These are phyloP conservation scores for Charaxes varanes DNA, from an alignment of 1,140 invertebrate genomes.

Conservation along the genomic window DNA sequence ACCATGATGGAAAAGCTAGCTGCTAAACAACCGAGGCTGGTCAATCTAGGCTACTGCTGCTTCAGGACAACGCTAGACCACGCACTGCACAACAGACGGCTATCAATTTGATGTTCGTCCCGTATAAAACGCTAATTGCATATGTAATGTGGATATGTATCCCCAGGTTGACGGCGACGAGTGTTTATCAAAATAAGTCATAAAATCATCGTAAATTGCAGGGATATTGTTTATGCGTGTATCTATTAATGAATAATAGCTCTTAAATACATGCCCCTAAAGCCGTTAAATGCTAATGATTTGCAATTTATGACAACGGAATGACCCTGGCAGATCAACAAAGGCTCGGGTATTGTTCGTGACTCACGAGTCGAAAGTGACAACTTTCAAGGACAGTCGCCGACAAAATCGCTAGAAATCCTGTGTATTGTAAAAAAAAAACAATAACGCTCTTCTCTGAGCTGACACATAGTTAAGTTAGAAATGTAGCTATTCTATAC, in stretches of 20 bases:
- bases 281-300: constrained; percentile 24
- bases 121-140: no score
- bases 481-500: no score
- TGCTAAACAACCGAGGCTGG: no score
- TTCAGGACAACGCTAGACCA: no score
- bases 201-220: constrained; percentile 16
- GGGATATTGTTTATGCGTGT: constrained; percentile 4
- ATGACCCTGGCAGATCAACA: constrained; percentile 28
- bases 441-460: background rate
- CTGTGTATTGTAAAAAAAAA: constrained; percentile 5
- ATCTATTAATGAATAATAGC: constrained; percentile 10
- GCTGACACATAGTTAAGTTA: no score
- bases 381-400: constrained; percentile 25
- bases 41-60: no score
- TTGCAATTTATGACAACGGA: constrained; percentile 27
- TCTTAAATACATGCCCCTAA: constrained; percentile 19
- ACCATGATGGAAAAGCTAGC: no score
- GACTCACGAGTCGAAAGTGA: constrained; percentile 32
- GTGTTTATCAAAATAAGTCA: constrained; percentile 19
- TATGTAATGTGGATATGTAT: no score
- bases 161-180: no score
- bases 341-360: constrained; percentile 27
- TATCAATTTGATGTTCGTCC: no score
- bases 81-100: no score
- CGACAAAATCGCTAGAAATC: constrained; percentile 15